phyloP scores from a whole-genome alignment of 2,113 vertebrate genomes.

The Pyrgilauda ruficollis region DNA sequence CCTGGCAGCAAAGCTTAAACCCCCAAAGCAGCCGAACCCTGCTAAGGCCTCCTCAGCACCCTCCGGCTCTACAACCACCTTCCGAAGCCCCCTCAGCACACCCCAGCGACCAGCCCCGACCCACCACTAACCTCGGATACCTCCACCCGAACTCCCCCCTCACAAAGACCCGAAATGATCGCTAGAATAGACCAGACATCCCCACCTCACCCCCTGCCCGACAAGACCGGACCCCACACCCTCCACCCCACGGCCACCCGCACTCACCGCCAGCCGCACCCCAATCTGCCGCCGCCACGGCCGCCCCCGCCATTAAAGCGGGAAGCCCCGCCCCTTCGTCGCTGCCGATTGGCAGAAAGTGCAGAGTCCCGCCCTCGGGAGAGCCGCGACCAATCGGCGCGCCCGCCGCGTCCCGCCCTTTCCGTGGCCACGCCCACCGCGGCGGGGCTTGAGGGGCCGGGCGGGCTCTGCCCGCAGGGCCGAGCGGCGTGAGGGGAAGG shows the following conservation, averaged over 20 bases:
- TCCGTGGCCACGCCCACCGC: accelerated
- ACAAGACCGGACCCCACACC: accelerated
- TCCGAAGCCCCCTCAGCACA: background rate
- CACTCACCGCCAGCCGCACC: background rate
- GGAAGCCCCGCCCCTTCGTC: background rate
- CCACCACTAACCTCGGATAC: no score
- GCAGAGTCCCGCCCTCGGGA: accelerated
- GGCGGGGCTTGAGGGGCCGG: background rate
- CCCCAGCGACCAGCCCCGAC: no score
- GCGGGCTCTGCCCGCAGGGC: background rate
- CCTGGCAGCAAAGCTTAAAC: background rate
- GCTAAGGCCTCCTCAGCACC: background rate
- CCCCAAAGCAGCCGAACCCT: background rate
- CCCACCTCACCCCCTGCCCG: accelerated
- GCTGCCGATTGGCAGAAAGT: background rate
- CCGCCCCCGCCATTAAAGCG: background rate
- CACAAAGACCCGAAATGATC: accelerated
- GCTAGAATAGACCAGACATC: accelerated
- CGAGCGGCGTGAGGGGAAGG: accelerated
- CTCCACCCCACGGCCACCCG: accelerated
- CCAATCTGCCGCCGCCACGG: background rate
- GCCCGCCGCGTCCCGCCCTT: background rate
- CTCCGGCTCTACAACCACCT: background rate
- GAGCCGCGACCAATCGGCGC: background rate
- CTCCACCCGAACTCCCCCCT: background rate